Base-by-base conservation (phyloP, 2,888 invertebrate genomes). In the Nyleta sp. region DNA sequence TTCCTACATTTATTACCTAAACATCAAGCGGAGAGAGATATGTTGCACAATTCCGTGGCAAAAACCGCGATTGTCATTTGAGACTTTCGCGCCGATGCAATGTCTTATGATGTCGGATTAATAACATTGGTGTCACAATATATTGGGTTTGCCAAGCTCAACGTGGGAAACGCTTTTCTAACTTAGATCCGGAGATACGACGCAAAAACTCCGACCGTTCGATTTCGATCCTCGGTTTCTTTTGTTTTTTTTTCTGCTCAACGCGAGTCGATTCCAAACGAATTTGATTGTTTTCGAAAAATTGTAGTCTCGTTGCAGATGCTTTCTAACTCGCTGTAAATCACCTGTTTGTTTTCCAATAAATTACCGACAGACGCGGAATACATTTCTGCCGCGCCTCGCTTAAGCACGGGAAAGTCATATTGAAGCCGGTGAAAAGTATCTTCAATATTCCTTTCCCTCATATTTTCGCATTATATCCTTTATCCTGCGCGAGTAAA, bases 1-100 rank as follows among this genome's bases (percentile, higher is more conserved):
- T 62, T 68, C 53, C 57, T 48, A 50, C 68, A 64, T 75, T 62
- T 75, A 75, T 64, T 70, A 57, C 50, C 64, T 44, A 64, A 75
- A 62, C 64, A 75, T 60, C 22, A 35, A 11, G 2, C 31, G 11
- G 5, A 33, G 17, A 55, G 40, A 68, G 53, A 68, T 31, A 46
- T 28, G 48, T 48, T 48, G 18, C 13, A 11, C 18, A 22, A 24
- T 48, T 48, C 24, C 18, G 24, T 24, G n/a, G 24, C 48, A 13
- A 48, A n/a, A 18, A 44, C 44, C 18, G 18, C 18, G 20, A 15
- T 6, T 24, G 24, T 24, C 2, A 48, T 48, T 48, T 44, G 20
- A 20, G 3, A 18, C 44, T 44, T 44, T 44, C 20, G 2, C n/a
- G n/a, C n/a, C n/a, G n/a, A n/a, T 40, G 8, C n/a, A 2, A 40